phyloP scores from a whole-genome alignment of 2,797 vertebrate genomes.

The Lacerta agilis region DNA sequence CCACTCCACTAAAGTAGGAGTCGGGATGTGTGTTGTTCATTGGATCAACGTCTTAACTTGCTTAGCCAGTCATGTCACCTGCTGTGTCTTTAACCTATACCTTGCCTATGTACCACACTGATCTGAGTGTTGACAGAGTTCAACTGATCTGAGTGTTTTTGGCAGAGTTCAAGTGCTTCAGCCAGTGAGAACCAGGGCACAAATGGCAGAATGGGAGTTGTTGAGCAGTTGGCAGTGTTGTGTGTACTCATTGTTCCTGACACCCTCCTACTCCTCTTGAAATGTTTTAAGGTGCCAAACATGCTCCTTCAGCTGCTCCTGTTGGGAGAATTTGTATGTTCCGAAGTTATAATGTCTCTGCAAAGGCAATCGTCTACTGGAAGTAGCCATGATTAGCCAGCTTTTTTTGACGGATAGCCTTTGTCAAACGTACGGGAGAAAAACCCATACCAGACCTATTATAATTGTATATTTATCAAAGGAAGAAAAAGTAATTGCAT shows the following conservation, averaged over 20 bases:
- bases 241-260: not conserved
- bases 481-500: slow-evolving; percentile 34
- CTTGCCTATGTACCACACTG: too few relatives aligned
- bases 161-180: too few relatives aligned
- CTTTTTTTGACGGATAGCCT: slow-evolving; percentile 31
- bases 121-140: too few relatives aligned
- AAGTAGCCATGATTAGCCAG: slow-evolving; percentile 30
- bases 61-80: too few relatives aligned
- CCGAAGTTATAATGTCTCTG: not conserved
- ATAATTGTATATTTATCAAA: slow-evolving; percentile 34
- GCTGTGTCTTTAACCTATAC: too few relatives aligned
- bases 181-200: not conserved
- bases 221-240: not conserved
- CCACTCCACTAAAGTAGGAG: too few relatives aligned
- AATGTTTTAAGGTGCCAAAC: slow-evolving; percentile 4
- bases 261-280: too few relatives aligned
- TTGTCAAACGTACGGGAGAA: not conserved
- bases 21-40: too few relatives aligned
- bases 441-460: not conserved
- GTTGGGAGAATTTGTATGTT: slow-evolving; percentile 27
- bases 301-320: slow-evolving; percentile 15
- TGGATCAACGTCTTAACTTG: too few relatives aligned
- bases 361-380: not conserved
- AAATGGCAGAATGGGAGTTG: not conserved
- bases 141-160: too few relatives aligned